Conservation (phyloP, 1,140 invertebrate genomes). For the Drosophila orosa region DNA sequence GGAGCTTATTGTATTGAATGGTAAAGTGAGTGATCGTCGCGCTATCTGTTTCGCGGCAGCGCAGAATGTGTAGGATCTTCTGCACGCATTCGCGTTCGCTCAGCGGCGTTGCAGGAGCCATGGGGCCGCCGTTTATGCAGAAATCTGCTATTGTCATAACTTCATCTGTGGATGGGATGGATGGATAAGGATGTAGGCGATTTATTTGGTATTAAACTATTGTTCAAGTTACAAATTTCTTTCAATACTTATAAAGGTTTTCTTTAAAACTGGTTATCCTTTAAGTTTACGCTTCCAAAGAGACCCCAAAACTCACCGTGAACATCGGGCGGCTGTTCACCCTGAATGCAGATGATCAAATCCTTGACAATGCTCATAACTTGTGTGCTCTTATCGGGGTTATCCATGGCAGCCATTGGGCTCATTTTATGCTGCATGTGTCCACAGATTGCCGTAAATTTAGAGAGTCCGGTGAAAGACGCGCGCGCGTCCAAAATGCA, state of each 20-base stretch:
- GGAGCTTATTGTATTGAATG: conserved; percentile 7
- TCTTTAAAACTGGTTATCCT: no score
- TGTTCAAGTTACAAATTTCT: neutral
- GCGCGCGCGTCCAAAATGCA: conserved; percentile 23
- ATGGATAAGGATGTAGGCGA: neutral
- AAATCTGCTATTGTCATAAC: neutral
- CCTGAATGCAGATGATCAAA: conserved; percentile 17
- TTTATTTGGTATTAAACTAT: neutral
- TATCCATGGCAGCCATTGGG: no score
- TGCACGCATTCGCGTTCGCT: conserved; percentile 15
- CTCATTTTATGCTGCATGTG: neutral
- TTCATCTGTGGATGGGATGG: neutral
- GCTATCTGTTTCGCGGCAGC: neutral
- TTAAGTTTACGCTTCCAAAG: no score
- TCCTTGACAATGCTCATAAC: neutral
- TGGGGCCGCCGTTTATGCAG: neutral
- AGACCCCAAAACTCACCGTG: conserved; percentile 31
- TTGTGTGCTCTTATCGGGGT: neutral
- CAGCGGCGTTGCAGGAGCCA: neutral
- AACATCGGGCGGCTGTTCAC: conserved; percentile 2
- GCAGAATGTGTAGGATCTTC: neutral
- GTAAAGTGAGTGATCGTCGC: neutral
- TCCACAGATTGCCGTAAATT: neutral
- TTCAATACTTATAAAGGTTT: neutral
- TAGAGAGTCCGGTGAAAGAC: neutral